Evolutionary conservation across 1,140 invertebrate species (phyloP), one percentile per base, ranked within the genome.

Genomic region (Ooceraea biroi): DNA sequence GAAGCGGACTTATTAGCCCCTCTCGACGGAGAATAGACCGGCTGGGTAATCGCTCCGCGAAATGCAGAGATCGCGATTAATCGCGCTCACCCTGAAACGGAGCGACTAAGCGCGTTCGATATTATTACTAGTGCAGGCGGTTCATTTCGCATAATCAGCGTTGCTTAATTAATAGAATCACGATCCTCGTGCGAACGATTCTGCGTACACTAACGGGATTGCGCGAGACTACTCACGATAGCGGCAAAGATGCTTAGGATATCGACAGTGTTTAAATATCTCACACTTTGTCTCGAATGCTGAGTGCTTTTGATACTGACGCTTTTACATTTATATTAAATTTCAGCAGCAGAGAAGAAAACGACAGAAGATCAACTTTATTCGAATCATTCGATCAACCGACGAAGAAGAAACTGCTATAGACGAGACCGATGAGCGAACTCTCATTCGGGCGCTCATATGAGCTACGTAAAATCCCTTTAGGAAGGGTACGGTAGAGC

Each of bases 151-250:
- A 36, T 82, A 63, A 48, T 82, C 57, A 41, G 22, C 44, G 72
- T 82, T 61, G 46, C 36, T 82, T 74, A 61, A 82, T 82, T 82
- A 82, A 48, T 65, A 52, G 66, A 52, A 48, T 48, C 57, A 52
- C 46, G 57, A 73, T 74, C 57, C 69, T 61, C 78, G 74, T 36
- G 60, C 57, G 55, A 73, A 52, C 69, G 50, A 57, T 71, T 36
- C 27, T 30, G 22, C 11, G 22, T 36, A 22, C 74, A 19, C 22
- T 52, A 78, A 46, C 46, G 44, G 48, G 63, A 78, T 78, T 68
- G 36, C 14, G 19, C 14, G 22, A 55, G 27, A 65, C 27, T 77
- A n/a, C n/a, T n/a, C 74, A 41, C 8, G 7, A 55, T 25, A 27
- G 44, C 27, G n/a, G 73, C 60, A 58, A 60, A 66, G 44, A 66